Base-by-base conservation (phyloP, 2,888 invertebrate genomes). In the Hofmannophila pseudospretella region DNA sequence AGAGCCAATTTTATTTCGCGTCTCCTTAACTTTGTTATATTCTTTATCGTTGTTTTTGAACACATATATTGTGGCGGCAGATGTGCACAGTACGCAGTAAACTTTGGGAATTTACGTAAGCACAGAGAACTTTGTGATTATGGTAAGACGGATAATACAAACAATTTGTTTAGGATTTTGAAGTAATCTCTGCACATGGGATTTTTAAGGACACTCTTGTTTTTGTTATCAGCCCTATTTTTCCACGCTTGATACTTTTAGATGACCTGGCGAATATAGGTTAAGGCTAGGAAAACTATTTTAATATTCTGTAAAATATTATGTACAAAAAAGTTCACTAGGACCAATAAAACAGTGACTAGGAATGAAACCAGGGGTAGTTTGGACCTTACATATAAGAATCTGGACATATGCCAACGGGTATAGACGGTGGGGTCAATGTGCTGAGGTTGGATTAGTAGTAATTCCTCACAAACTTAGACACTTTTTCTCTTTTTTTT, bases 51-150 rank as follows among this genome's bases (percentile, higher is more conserved):
- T 27, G 27, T 27, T 27, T 27, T 27, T 11, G 10, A 5, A 11
- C 5, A 11, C 11, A 27, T 23, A 27, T 16, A 13, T 19, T 9
- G 16, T 10, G 30, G 30, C 27, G 11, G 14, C 44, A 41, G 37
- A 36, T 44, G 42, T 37, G 37, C 37, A 36, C 23, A 12, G 35
- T 27, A 27, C 22, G 30, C 23, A 26, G 25, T 26, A 23, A 36
- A 44, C 32, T 36, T 35, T 3, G 26, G 12, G 26, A 39, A 39
- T 34, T 41, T 38, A 25, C 34, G 34, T 35, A 22, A 16, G 12
- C 4, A 12, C 12, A 8, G n/a, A 29, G n/a, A 16, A n/a, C 23
- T n/a, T 23, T 4, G 23, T 16, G 3, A 12, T 27, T 5, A 27
- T 8, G n/a, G n/a, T n/a, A n/a, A n/a, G n/a, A n/a, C n/a, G 7